Evolutionary conservation across 2,888 invertebrate genomes (phyloP).

Genomic region (Ornithoptera priamus): DNA sequence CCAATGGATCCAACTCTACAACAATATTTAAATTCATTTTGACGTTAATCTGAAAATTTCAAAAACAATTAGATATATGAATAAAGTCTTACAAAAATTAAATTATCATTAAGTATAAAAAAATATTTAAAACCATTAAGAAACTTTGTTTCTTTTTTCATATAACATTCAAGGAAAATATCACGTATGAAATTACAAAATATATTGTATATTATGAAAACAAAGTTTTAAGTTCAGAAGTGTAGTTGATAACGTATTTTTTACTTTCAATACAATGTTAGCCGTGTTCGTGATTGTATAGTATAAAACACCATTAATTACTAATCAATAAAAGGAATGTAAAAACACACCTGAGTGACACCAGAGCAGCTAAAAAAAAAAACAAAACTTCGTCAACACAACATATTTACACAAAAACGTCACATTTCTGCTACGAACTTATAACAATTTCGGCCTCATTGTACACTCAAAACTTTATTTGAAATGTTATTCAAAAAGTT

Average conservation of each 20-base stretch:
- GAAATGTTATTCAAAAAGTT: no score
- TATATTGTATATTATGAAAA: background rate
- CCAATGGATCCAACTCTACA: conserved; percentile 59
- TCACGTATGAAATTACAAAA: conserved; percentile 5
- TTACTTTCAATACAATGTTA: no score
- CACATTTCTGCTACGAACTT: conserved; percentile 30
- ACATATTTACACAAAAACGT: conserved; percentile 28
- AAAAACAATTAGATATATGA: no score
- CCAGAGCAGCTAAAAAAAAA: conserved; percentile 32
- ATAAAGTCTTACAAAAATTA: no score
- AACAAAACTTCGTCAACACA: conserved; percentile 35
- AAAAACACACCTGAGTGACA: conserved; percentile 31
- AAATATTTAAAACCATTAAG: no score
- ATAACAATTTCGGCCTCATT: background rate
- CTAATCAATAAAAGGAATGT: conserved; percentile 56
- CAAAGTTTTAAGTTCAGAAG: no score
- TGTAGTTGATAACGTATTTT: no score
- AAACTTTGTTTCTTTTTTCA: no score
- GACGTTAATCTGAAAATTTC: background rate
- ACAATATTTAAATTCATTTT: conserved; percentile 47
- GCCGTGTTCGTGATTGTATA: background rate
- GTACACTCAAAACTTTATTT: conserved; percentile 12
- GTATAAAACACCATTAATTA: conserved; percentile 36
- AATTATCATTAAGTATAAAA: no score
- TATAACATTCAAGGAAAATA: background rate